Conservation (phyloP, 2,888 invertebrate species). For the Yponomeuta evonymella region DNA sequence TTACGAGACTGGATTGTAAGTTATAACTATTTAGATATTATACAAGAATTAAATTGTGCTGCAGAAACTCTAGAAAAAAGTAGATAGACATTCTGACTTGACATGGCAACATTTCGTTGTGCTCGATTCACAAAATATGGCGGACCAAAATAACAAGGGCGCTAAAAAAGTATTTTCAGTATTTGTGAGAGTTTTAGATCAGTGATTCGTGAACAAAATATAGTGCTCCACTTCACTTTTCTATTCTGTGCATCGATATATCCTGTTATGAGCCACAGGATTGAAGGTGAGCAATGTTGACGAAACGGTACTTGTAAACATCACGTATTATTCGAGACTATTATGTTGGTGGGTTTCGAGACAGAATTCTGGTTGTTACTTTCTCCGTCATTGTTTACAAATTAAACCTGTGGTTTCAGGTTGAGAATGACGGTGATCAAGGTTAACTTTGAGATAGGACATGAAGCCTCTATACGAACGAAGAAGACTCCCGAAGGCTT, state of each 20-base stretch:
- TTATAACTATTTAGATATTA: too few species aligned
- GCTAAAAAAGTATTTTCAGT: constrained; percentile 62
- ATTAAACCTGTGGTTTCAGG: constrained; percentile 24
- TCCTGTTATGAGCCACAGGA: constrained; percentile 13
- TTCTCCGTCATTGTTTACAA: constrained; percentile 18
- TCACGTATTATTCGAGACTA: neutral
- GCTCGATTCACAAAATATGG: constrained; percentile 37
- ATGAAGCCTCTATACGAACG: constrained; percentile 87
- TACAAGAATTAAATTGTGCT: too few species aligned
- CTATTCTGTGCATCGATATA: constrained; percentile 25
- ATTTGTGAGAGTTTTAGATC: constrained; percentile 37
- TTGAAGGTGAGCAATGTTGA: constrained; percentile 5
- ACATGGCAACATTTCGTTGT: neutral
- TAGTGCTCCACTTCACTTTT: neutral
- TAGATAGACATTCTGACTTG: neutral
- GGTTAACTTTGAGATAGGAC: constrained; percentile 94
- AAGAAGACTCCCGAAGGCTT: constrained; percentile 92
- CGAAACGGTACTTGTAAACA: constrained; percentile 12
- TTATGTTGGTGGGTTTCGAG: neutral
- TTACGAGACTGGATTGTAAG: too few species aligned
- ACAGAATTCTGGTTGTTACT: neutral
- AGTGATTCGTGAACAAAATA: constrained; percentile 26
- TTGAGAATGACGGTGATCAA: constrained; percentile 61
- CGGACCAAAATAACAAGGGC: constrained; percentile 75
- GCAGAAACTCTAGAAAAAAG: neutral